Evolutionary conservation across 2,888 invertebrate genomes (phyloP).

Genomic region (Nomada fabriciana): DNA sequence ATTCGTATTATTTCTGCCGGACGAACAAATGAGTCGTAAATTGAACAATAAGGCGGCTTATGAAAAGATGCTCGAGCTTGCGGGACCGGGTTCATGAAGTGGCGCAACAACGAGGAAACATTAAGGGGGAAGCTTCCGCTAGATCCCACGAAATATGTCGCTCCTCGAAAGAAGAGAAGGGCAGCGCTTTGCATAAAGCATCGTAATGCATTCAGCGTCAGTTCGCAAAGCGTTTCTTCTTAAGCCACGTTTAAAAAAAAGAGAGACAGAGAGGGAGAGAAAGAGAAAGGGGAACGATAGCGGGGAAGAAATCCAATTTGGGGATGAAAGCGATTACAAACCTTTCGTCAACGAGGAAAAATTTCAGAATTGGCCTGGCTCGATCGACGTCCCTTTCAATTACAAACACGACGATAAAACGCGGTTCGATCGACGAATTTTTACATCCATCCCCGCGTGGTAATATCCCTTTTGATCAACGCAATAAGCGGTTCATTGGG

Average conservation of each 20-base stretch:
- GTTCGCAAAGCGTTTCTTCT: slow-evolving; percentile 53
- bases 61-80: slow-evolving; percentile 5
- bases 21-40: slow-evolving; percentile 12
- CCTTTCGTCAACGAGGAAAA: slow-evolving; percentile 49
- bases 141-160: slow-evolving; percentile 48
- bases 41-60: slow-evolving; percentile 14
- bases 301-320: slow-evolving; percentile 62
- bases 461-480: not conserved
- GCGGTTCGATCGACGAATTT: not conserved
- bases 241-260: slow-evolving; percentile 34
- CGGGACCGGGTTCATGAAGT: slow-evolving; percentile 10
- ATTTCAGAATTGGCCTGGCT: slow-evolving; percentile 2
- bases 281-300: slow-evolving; percentile 27
- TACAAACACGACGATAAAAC: not conserved
- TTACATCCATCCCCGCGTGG: not conserved
- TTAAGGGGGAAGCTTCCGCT: slow-evolving; percentile 34
- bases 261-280: not conserved
- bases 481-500: slow-evolving; percentile 26
- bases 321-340: slow-evolving; percentile 60
- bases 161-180: slow-evolving; percentile 4
- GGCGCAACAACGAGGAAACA: slow-evolving; percentile 34
- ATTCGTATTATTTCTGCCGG: slow-evolving; percentile 11
- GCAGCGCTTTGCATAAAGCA: slow-evolving; percentile 48
- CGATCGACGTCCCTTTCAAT: not conserved
- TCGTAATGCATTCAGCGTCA: slow-evolving; percentile 62